Evolutionary conservation across 2,797 vertebrate species (phyloP).

Genomic region (Myotis planiceps): DNA sequence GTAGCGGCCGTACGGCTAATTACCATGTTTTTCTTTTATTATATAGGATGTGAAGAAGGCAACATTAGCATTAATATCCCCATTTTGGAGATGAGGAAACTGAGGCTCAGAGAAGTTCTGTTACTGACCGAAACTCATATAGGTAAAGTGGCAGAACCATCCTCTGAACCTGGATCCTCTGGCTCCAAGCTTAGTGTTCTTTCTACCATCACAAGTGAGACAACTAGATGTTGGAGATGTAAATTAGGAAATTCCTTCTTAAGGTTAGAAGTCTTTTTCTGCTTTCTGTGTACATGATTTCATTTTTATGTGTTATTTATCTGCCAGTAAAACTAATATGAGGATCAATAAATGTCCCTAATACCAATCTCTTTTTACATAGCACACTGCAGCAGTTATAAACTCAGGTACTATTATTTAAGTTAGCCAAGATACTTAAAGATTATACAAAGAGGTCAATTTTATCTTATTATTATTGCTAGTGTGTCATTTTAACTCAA

Average conservation of each 20-base stretch:
- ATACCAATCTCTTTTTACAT: conserved; percentile 43
- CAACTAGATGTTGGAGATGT: neutral
- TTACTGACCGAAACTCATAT: neutral
- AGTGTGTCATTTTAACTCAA: conserved; percentile 62
- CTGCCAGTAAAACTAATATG: conserved; percentile 24
- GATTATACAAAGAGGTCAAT: conserved; percentile 52
- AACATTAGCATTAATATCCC: neutral
- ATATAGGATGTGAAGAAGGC: neutral
- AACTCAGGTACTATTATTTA: conserved; percentile 44
- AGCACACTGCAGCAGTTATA: conserved; percentile 39
- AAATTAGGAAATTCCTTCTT: neutral
- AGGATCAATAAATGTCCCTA: conserved; percentile 23
- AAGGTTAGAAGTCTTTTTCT: neutral
- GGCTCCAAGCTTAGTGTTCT: neutral
- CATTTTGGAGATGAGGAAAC: neutral
- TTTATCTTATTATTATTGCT: conserved; percentile 57
- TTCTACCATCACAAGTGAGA: neutral
- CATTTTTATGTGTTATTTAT: conserved; percentile 45
- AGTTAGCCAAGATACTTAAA: conserved; percentile 65
- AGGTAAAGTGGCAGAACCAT: neutral
- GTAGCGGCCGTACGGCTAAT: no score
- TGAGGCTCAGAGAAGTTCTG: neutral
- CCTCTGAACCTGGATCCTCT: neutral
- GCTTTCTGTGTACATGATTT: neutral
- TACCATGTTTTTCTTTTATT: no score